These are phyloP conservation scores for Heteronetta atricapilla DNA, from an alignment of 2,113 vertebrate species.

Conservation along the genomic window DNA sequence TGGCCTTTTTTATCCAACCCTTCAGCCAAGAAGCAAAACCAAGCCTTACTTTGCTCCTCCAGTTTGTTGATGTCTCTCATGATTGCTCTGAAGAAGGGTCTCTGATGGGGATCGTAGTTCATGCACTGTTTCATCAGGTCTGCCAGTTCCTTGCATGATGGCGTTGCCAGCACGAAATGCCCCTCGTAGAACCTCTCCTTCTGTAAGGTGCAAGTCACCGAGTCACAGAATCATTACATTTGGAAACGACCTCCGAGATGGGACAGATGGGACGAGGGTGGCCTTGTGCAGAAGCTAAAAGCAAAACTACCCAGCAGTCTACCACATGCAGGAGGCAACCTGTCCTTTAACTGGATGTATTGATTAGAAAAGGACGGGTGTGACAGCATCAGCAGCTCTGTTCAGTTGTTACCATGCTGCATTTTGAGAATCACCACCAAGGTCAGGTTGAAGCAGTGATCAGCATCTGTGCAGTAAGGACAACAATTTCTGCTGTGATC, in stretches of 20 bases:
- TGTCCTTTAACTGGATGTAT: background rate
- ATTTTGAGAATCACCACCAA: background rate
- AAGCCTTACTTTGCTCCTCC: conserved; percentile 86
- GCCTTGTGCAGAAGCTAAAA: background rate
- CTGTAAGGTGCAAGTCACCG: conserved; percentile 70
- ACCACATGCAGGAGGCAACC: background rate
- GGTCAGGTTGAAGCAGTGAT: background rate
- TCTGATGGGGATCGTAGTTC: conserved; percentile 95
- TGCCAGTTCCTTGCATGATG: conserved; percentile 91
- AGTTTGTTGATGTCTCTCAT: conserved; percentile 94
- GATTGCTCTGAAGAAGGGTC: conserved; percentile 96
- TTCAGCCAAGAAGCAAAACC: fast-evolving
- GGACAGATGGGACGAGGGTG: background rate
- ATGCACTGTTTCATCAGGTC: conserved; percentile 97
- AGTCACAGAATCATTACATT: too few species aligned
- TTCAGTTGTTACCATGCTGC: background rate
- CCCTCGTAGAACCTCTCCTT: conserved; percentile 94
- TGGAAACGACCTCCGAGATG: too few species aligned
- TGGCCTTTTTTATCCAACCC: background rate
- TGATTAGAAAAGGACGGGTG: background rate
- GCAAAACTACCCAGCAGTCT: background rate
- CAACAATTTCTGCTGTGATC: background rate
- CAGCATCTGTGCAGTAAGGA: background rate
- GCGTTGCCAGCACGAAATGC: conserved; percentile 86
- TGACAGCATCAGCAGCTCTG: background rate